Base-by-base conservation (phyloP, 2,888 invertebrate genomes). In the Epinotia brunnichana region DNA sequence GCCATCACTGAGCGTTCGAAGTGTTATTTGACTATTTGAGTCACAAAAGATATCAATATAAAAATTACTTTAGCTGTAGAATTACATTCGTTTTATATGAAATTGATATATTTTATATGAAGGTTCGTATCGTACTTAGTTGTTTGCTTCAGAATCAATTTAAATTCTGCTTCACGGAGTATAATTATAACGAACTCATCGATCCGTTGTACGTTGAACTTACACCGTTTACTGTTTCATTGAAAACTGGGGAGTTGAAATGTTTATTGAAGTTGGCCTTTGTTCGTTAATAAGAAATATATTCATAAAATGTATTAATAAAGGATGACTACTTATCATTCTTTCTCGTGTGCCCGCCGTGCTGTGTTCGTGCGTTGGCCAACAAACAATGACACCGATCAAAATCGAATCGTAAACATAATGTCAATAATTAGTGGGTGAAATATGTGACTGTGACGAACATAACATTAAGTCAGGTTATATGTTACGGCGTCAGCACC, bases 101-200 rank as follows among this genome's bases (percentile, higher is more conserved):
- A 48, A 21, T 41, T 51, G 57, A 70, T 70, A 63, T 39, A 11
- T 39, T 63, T 51, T 64, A 48, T 19, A 13, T 64, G 21, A 56
- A 56, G 56, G 57, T 62, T 68, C 24, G 19, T 56, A 24, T 41
- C 62, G 4, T 29, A n/a, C n/a, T n/a, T n/a, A 48, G 11, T 11
- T 48, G 48, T 62, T 48, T 62, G 62, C 48, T 11, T 48, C 21
- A 48, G 44, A 48, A 44, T 62, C 48, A 24, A 53, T 70, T 44
- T 59, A 59, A 59, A 39, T 64, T 70, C 61, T 67, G 60, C 19
- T 72, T 56, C 60, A 67, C 61, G 54, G 17, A 35, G 70, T 70
- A 72, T 61, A 61, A 72, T 72, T 72, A 61, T 41, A 61, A 60
- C 10, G 13, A 44, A n/a, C 44, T n/a, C 64, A 66, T 70, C 15